A percentile compares a stretch with the other conserved stretches of the same genome.
Evolutionary conservation across 2,888 invertebrate genomes (phyloP).

Genomic region (Acanthopleura granulata): DNA sequence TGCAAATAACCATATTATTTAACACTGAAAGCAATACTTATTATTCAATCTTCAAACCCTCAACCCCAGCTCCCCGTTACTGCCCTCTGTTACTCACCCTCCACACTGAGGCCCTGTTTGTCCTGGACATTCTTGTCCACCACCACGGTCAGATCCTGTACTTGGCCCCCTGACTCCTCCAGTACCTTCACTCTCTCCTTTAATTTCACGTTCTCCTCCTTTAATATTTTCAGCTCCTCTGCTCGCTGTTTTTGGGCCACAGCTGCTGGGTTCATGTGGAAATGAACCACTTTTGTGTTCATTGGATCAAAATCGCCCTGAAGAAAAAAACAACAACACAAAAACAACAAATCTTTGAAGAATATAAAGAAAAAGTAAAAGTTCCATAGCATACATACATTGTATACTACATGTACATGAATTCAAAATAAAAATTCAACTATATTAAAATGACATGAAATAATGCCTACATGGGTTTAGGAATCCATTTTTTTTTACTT

Average conservation of each 20-base stretch:
- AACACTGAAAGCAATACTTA: no score
- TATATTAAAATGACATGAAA: no score
- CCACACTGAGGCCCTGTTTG: conserved; percentile 54
- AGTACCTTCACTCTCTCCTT: conserved; percentile 54
- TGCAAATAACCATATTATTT: no score
- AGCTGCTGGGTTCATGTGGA: conserved; percentile 59
- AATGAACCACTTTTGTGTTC: conserved; percentile 61
- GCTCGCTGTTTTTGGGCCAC: conserved; percentile 44
- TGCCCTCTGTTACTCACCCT: conserved; percentile 44
- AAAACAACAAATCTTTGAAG: no score
- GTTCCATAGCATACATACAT: no score
- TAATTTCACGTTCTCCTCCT: conserved; percentile 56
- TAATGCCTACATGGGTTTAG: no score
- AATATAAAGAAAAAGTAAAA: no score
- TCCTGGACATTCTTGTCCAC: conserved; percentile 59
- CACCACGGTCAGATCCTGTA: conserved; percentile 57
- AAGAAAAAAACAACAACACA: not conserved
- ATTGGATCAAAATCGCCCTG: conserved; percentile 67
- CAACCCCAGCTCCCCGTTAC: no score
- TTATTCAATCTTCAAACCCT: no score
- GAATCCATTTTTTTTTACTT: no score
- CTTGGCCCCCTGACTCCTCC: conserved; percentile 54
- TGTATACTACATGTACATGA: no score
- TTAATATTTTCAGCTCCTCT: conserved; percentile 45
- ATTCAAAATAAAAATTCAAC: no score